Base-by-base conservation (phyloP, 2,888 invertebrate species). In the Ennomos fuscantarius region DNA sequence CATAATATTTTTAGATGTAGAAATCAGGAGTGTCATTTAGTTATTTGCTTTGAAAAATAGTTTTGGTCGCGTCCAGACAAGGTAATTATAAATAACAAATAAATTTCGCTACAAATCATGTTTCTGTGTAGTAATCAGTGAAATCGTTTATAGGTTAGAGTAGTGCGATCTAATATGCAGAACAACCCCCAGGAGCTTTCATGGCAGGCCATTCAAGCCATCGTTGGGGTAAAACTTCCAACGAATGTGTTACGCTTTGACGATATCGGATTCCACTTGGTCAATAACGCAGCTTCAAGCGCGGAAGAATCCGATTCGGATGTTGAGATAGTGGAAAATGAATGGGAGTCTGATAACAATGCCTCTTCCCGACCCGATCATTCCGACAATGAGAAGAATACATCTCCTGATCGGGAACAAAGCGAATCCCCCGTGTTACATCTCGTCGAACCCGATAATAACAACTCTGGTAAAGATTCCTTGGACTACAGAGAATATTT, bases 1-100 rank as follows among this genome's bases (percentile, higher is more conserved):
- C 85, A 89, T 89, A 92, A 91, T 93, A 92, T 92, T 92, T 93
- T 92, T 93, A 93, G 92, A 92, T 93, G 92, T 93, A 93, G 92
- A 84, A 87, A 87, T 84, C 83, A 86, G 76, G 77, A 83, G 86
- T 89, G 89, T 87, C 87, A 86, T 84, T 84, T 79, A 79, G 83
- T 79, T 81, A 81, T 81, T 82, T 54, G 56, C 79, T 74, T 73
- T 58, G 75, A 78, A 75, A 78, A 39, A 9, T 73, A 74, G 73
- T 76, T 70, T 72, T 78, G 78, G 79, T 84, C 84, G 82, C 81
- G 80, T 79, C 80, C 74, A 72, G 71, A 76, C 84, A 84, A 90
- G 92, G 92, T 92, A 92, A 89, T 69, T 79, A 76, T 71, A 62
- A 68, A 60, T 59, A 66, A 68, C 60, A 33, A 51, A 62, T 61